These are phyloP conservation scores for Melanotaenia trifasciata DNA, from an alignment of 2,797 vertebrate species.

Conservation along the genomic window DNA sequence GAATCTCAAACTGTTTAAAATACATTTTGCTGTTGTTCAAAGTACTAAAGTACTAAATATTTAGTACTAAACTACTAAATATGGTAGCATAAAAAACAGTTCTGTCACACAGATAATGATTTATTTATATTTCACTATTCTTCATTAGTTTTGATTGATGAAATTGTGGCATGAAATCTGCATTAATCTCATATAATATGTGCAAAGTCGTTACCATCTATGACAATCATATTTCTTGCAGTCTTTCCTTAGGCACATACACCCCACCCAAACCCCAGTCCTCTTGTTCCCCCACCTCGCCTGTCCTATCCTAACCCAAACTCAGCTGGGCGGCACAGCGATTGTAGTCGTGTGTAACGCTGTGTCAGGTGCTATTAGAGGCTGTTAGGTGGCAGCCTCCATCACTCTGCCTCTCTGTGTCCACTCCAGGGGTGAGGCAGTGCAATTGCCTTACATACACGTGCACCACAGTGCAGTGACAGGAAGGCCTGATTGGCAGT, in stretches of 20 bases:
- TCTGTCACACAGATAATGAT: not conserved
- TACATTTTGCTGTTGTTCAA: not conserved
- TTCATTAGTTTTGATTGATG: not conserved
- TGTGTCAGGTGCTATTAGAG: conserved; percentile 85
- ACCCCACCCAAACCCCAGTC: conserved; percentile 41
- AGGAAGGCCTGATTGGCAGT: conserved; percentile 84
- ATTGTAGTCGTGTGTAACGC: conserved; percentile 78
- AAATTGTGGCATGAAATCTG: conserved; percentile 3
- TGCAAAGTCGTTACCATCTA: conserved; percentile 28
- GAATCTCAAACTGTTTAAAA: not conserved
- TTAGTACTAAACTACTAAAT: not conserved
- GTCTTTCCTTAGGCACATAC: conserved; percentile 42
- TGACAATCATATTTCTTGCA: conserved; percentile 44
- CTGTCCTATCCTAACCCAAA: conserved; percentile 72
- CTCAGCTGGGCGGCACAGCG: conserved; percentile 78
- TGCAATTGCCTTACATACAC: conserved; percentile 80
- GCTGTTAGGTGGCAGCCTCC: conserved; percentile 83
- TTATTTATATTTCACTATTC: conserved; percentile 9
- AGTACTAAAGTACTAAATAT: not conserved
- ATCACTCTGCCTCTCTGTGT: conserved; percentile 81
- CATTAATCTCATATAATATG: conserved; percentile 32
- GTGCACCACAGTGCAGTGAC: conserved; percentile 72
- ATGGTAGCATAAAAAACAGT: not conserved
- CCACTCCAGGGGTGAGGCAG: conserved; percentile 80
- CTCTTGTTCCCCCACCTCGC: conserved; percentile 29